phyloP scores from a whole-genome alignment of 2,888 invertebrate genomes.

The Dilophus febrilis region DNA sequence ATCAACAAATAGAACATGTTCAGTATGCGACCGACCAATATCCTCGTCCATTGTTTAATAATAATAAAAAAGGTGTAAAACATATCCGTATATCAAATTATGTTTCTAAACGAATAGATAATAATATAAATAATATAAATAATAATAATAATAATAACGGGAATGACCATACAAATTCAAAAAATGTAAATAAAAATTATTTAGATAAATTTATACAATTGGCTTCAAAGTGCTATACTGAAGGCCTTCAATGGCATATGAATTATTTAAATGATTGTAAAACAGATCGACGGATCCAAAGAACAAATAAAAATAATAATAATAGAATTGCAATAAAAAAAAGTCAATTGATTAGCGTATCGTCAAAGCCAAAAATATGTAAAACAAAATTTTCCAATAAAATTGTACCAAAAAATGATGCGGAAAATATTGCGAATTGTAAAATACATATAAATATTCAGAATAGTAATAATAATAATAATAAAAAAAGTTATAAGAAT shows the following conservation, averaged over 20 bases:
- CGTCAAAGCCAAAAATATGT: neutral
- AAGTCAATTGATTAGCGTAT: too few relatives aligned
- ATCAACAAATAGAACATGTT: too few relatives aligned
- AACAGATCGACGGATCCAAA: too few relatives aligned
- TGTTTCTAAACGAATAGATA: too few relatives aligned
- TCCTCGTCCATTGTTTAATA: too few relatives aligned
- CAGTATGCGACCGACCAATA: too few relatives aligned
- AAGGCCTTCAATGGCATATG: constrained; percentile 23
- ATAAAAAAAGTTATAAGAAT: neutral
- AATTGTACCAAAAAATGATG: neutral
- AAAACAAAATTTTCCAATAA: neutral
- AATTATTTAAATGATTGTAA: constrained; percentile 16
- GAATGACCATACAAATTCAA: neutral
- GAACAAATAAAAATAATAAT: too few relatives aligned
- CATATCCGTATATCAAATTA: too few relatives aligned
- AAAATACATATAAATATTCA: constrained; percentile 1
- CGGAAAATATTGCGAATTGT: neutral
- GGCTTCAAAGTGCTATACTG: constrained; percentile 25
- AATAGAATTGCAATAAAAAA: too few relatives aligned
- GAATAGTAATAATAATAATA: neutral
- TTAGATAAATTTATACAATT: constrained; percentile 14
- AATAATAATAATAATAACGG: too few relatives aligned
- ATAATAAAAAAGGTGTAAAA: too few relatives aligned
- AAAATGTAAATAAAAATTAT: neutral
- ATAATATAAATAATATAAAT: too few relatives aligned